These are phyloP conservation scores for Tadarida brasiliensis DNA, from an alignment of 2,797 vertebrate species.

Conservation along the genomic window DNA sequence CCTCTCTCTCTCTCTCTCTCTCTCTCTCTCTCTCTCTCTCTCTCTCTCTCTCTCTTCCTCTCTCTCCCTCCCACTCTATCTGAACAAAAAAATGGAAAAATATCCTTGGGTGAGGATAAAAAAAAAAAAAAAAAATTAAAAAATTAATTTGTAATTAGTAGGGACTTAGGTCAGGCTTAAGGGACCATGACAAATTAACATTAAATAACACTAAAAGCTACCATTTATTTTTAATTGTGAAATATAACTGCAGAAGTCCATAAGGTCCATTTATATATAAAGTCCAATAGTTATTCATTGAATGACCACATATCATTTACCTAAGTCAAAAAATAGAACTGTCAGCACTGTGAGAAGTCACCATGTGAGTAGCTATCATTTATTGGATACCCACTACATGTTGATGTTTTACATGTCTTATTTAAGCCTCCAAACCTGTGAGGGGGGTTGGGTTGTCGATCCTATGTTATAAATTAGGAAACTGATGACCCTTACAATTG, in stretches of 20 bases:
- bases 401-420: not conserved
- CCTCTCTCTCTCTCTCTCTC: too few relatives aligned
- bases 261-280: not conserved
- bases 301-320: not conserved
- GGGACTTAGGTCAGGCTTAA: not conserved
- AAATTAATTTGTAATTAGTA: not conserved
- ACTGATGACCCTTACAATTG: not conserved
- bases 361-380: not conserved
- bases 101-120: too few relatives aligned
- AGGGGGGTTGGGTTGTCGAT: not conserved
- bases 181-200: not conserved
- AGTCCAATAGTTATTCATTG: not conserved
- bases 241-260: not conserved
- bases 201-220: not conserved
- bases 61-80: too few relatives aligned
- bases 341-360: not conserved
- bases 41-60: too few relatives aligned
- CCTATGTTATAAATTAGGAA: not conserved
- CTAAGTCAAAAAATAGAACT: not conserved
- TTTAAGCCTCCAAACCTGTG: not conserved
- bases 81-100: too few relatives aligned
- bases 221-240: constrained; percentile 8
- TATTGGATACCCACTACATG: not conserved
- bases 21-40: too few relatives aligned
- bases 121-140: too few relatives aligned